phyloP scores from a whole-genome alignment of 2,888 invertebrate species.

The Entomobrya multifasciata region DNA sequence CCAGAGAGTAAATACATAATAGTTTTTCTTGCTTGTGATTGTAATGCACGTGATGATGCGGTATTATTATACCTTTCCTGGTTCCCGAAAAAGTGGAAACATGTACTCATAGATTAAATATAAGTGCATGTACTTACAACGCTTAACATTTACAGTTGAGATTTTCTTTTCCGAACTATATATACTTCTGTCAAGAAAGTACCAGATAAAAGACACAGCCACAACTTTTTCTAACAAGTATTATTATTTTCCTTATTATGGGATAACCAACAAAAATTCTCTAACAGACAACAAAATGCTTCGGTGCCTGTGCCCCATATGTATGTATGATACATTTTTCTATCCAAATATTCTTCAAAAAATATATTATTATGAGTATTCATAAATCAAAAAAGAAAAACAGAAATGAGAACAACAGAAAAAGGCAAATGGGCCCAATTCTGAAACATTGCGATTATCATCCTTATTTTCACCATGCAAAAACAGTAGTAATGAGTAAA shows the following conservation, averaged over 20 bases:
- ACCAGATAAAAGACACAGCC: not conserved
- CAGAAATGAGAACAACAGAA: not conserved
- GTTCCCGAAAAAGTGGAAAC: too few species aligned
- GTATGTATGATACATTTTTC: not conserved
- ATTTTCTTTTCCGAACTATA: not conserved
- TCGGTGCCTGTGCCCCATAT: too few species aligned
- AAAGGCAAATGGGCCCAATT: conserved; percentile 18
- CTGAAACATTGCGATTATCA: too few species aligned
- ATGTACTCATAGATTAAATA: too few species aligned
- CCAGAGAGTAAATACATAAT: conserved; percentile 34
- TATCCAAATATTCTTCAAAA: not conserved
- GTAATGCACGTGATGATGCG: conserved; percentile 30
- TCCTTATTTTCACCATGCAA: not conserved
- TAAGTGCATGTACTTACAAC: too few species aligned
- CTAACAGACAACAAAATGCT: conserved; percentile 45
- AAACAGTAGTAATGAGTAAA: not conserved
- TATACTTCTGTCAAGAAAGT: conserved; percentile 24
- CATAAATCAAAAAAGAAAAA: conserved; percentile 20
- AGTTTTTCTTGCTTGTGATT: conserved; percentile 36
- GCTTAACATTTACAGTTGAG: conserved; percentile 29
- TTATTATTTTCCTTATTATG: conserved; percentile 60
- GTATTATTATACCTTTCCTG: not conserved
- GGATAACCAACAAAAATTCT: conserved; percentile 54
- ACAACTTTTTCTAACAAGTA: conserved; percentile 31
- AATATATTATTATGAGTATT: not conserved